phyloP scores from a whole-genome alignment of 2,888 invertebrate genomes.

The Rhingia rostrata region DNA sequence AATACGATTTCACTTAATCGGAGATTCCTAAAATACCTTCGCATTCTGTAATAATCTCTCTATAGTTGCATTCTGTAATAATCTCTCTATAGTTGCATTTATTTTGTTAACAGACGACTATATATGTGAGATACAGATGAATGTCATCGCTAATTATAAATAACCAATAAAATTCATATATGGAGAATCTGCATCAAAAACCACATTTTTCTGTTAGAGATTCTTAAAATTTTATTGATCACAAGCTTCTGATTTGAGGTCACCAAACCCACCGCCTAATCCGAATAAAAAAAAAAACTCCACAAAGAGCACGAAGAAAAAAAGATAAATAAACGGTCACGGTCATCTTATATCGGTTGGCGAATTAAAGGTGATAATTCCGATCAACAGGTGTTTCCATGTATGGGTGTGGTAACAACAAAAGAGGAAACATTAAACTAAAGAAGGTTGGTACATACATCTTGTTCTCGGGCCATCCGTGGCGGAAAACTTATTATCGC shows the following conservation, averaged over 20 bases:
- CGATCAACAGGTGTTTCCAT: slow-evolving; percentile 44
- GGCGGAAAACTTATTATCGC: slow-evolving; percentile 19
- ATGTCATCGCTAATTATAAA: slow-evolving; percentile 24
- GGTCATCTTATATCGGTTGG: slow-evolving; percentile 70
- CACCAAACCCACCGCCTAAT: slow-evolving; percentile 49
- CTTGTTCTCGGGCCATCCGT: slow-evolving; percentile 42
- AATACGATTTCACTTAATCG: slow-evolving; percentile 47
- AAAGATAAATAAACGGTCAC: slow-evolving; percentile 67
- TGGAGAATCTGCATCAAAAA: slow-evolving; percentile 23
- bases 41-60: too few species aligned
- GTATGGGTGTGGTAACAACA: slow-evolving; percentile 20
- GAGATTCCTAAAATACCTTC: slow-evolving; percentile 5
- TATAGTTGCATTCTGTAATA: too few species aligned
- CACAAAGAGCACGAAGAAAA: slow-evolving; percentile 36
- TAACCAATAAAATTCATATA: slow-evolving; percentile 13
- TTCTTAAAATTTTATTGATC: slow-evolving; percentile 40
- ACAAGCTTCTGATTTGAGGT: slow-evolving; percentile 43
- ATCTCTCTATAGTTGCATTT: slow-evolving; percentile 14
- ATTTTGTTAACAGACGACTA: background rate
- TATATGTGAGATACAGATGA: background rate
- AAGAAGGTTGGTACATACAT: slow-evolving; percentile 32
- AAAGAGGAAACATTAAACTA: slow-evolving; percentile 23
- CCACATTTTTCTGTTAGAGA: background rate
- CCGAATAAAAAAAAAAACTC: slow-evolving; percentile 11
- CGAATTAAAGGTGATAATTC: slow-evolving; percentile 65